These are phyloP conservation scores for Neocrepidodera transversa DNA, from an alignment of 2,888 invertebrate species.

Conservation along the genomic window DNA sequence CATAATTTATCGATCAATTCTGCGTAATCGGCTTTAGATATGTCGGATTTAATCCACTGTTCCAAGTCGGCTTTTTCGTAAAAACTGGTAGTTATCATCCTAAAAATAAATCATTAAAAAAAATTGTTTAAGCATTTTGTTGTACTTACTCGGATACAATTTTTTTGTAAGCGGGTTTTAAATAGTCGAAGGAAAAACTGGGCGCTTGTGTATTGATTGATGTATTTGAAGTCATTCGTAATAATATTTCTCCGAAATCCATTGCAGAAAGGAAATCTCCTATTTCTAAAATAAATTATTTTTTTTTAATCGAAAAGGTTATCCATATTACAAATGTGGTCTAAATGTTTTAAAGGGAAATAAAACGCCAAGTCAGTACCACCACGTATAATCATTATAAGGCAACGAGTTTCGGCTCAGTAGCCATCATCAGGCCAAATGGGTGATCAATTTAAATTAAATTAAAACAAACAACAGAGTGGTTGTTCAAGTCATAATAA, in stretches of 20 bases:
- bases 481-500: too few species aligned
- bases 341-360: too few species aligned
- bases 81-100: constrained; percentile 85
- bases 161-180: constrained; percentile 70
- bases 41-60: constrained; percentile 75
- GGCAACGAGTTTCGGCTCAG: too few species aligned
- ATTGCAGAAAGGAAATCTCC: constrained; percentile 80
- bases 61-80: constrained; percentile 87
- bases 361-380: too few species aligned
- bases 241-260: constrained; percentile 73
- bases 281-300: constrained; percentile 68
- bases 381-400: too few species aligned
- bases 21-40: constrained; percentile 72
- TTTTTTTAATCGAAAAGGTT: too few species aligned
- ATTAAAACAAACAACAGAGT: too few species aligned
- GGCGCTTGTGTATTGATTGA: constrained; percentile 48
- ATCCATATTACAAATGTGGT: too few species aligned
- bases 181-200: constrained; percentile 63
- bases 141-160: constrained; percentile 73
- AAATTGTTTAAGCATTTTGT: background rate
- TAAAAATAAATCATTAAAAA: constrained; percentile 53
- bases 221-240: constrained; percentile 62
- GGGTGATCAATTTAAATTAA: too few species aligned
- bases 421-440: too few species aligned
- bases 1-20: constrained; percentile 74